Base-by-base conservation (phyloP, 1,140 invertebrate species). In the Eriosoma lanigerum region DNA sequence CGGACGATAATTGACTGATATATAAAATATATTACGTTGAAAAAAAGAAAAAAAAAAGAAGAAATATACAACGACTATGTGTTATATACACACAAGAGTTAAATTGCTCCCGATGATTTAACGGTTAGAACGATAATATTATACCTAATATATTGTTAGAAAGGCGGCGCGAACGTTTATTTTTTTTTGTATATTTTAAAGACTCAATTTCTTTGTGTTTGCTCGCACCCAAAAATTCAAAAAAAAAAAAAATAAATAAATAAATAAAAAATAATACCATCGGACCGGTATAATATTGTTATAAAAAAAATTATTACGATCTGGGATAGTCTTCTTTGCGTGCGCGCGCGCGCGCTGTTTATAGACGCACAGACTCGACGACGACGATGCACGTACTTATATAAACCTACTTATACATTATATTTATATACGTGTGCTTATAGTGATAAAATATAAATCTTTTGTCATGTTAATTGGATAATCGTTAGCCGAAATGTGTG, bases 391-490 rank as follows among this genome's bases (percentile, higher is more conserved):
- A 3, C 54, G 38, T 38, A 38, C 32, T 38, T 24, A n/a, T n/a
- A n/a, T n/a, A n/a, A n/a, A n/a, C n/a, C n/a, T n/a, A 10, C 19
- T 24, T 10, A 46, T 17, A 21, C 29, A 48, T 13, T 38, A 32
- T 21, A 9, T 19, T 15, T 15, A 54, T 15, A n/a, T 21, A 10
- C 12, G n/a, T 24, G 3, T 6, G n/a, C 24, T 19, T 21, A 38
- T 76, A 76, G 32, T 24, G 24, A 58, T 15, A 76, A 58, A 72
- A 32, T 78, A 62, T 78, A 78, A 78, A 78, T 78, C 75, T 78
- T 78, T 78, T 78, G 75, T 78, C 75, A 78, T 78, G 75, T 78
- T 78, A 78, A 78, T 78, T 78, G 73, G 73, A 78, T 46, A 62
- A 78, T 62, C 54, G 73, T 78, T 78, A 78, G 56, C 73, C 73